phyloP scores from a whole-genome alignment of 2,113 vertebrate species.

The Phasianus colchicus region DNA sequence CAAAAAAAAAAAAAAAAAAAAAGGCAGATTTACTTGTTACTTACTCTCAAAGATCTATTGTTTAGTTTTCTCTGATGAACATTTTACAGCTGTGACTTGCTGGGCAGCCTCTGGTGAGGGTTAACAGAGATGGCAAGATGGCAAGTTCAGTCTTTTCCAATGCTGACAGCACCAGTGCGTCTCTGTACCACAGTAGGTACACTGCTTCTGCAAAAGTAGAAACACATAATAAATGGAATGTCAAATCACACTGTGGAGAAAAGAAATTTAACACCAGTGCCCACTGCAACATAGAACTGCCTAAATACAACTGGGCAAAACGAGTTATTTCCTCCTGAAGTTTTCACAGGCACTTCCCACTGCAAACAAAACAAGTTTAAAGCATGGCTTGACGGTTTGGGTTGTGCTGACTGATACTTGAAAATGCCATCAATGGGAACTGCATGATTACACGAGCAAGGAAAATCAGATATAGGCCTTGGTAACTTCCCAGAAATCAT shows the following conservation, averaged over 20 bases:
- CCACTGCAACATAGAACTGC: not conserved
- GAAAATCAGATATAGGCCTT: not conserved
- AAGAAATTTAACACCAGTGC: not conserved
- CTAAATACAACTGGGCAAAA: not conserved
- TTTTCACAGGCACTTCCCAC: not conserved
- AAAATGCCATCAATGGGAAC: not conserved
- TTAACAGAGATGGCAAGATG: not conserved
- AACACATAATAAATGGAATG: not conserved
- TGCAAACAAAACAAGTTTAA: not conserved
- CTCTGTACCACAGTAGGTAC: not conserved
- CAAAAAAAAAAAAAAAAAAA: not conserved
- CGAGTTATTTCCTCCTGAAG: not conserved
- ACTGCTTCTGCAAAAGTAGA: not conserved
- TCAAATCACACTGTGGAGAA: not conserved
- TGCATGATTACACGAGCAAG: not conserved
- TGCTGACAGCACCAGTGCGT: fast-evolving
- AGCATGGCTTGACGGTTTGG: not conserved
- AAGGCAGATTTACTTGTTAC: not conserved
- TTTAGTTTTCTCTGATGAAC: not conserved
- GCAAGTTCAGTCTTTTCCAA: not conserved
- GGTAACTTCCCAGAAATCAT: not conserved
- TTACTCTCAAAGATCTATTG: not conserved
- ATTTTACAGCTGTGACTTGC: not conserved
- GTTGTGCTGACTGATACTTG: not conserved
- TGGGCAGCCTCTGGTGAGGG: not conserved